Evolutionary conservation across 2,113 vertebrate genomes (phyloP), one percentile per base, ranked within the genome.

Genomic region (Pygoscelis antarcticus): DNA sequence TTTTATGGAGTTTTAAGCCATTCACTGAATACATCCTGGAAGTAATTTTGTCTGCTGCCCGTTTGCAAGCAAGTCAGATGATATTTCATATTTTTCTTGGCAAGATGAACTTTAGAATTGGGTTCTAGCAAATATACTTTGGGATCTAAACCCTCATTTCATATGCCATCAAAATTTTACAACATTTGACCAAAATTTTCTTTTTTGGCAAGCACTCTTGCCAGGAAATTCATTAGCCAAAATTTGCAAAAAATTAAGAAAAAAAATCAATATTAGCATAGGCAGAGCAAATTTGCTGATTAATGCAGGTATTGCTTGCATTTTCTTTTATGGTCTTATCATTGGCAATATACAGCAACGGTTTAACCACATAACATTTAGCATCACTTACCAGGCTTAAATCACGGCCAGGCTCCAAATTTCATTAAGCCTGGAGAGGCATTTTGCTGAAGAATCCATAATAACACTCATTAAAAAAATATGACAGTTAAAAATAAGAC

Each of bases 141-240:
- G 61, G 87, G 75, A 87, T 91, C 83, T 91, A 75, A 62, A 64
- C 69, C 40, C 30, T 87, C 65, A 20, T 81, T 81, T 87, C 17
- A 47, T 18, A 70, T 47, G 79, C 51, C 55, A 78, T 92, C 71
- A 60, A 34, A 94, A 94, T 78, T 90, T 60, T 75, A 69, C 52
- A 82, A 66, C 66, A 71, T 93, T 92, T 90, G 83, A 92, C 90
- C 89, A 89, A 95, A 90, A 60, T 84, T 40, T 75, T 58, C 18
- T 57, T 52, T 69, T 71, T 89, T 94, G 90, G 83, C 86, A 89
- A 61, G 66, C 16, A 20, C 12, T 75, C 47, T 34, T 92, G 47
- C 47, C 88, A 93, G 80, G n/a, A 93, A 62, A 61, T 78, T 95
- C 83, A 79, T 75, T 75, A 89, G 79, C 85, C 89, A 90, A 79